Base-by-base conservation (phyloP, 1,140 invertebrate genomes). In the Chironomus striatipennis region DNA sequence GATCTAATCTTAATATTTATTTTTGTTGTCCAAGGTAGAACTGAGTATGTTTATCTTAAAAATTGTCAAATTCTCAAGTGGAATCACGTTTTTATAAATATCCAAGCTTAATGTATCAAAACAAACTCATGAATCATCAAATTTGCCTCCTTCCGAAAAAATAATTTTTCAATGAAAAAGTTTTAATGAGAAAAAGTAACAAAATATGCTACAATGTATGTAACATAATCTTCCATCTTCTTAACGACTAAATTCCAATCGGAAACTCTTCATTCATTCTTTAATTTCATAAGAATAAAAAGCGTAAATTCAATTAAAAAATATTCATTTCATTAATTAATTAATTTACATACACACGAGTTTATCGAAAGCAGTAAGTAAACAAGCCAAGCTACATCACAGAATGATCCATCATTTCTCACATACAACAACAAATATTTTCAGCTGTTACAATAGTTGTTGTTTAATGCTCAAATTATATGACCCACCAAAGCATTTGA, bases 261-360 rank as follows among this genome's bases (percentile, higher is more conserved):
- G 24, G 24, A 34, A 34, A 34, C 5, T 34, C 24, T 34, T 34
- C 24, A 34, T 34, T 34, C 24, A 34, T 2, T 2, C 9, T 10
- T n/a, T 57, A 57, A 57, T 57, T 57, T 57, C n/a, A 57, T n/a
- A 57, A 57, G 47, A 57, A 57, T 12, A 57, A 57, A n/a, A 12
- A 12, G 10, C 9, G 47, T 57, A 57, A 57, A 57, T 57, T 12
- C 9, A 57, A 12, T 12, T 57, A 57, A n/a, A 57, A 12, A 57
- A 4, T 21, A 20, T 70, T 18, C 9, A 70, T 70, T 70, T 8
- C n/a, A 70, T 70, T 70, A 70, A 70, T 70, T 70, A 70, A 70
- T 20, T 70, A 21, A 70, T 70, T 70, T 70, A 70, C 65, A 70
- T 70, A 57, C 47, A 57, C 47, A n/a, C n/a, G 47, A n/a, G 12